Conservation (phyloP, 2,888 invertebrate genomes). For the Leptopilina syphax region DNA sequence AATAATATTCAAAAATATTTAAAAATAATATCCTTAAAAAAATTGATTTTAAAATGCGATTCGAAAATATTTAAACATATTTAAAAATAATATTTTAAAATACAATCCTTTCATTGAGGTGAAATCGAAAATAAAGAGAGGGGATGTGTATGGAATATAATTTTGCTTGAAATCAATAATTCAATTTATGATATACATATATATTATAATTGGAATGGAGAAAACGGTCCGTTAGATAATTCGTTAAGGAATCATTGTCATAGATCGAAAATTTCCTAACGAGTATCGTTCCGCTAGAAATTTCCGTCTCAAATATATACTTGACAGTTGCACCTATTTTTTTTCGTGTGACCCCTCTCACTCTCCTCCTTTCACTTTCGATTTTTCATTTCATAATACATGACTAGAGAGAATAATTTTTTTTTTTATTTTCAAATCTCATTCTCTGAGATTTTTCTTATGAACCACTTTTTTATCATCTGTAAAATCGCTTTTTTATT, state of each 20-base stretch:
- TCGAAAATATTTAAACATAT: too few relatives aligned
- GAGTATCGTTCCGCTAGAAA: slow-evolving; percentile 25
- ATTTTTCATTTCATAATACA: slow-evolving; percentile 12
- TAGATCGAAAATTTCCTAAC: slow-evolving; percentile 29
- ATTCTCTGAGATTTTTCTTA: neutral
- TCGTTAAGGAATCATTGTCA: slow-evolving; percentile 31
- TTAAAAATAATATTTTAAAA: too few relatives aligned
- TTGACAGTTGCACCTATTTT: slow-evolving; percentile 19
- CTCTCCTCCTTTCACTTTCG: slow-evolving; percentile 30
- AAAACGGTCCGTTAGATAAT: slow-evolving; percentile 28
- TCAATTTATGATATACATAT: neutral
- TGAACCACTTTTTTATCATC: too few relatives aligned
- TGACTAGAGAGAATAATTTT: neutral
- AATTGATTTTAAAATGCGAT: too few relatives aligned
- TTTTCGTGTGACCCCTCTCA: slow-evolving; percentile 18
- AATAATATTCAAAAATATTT: too few relatives aligned
- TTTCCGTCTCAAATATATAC: slow-evolving; percentile 26
- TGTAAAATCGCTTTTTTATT: too few relatives aligned
- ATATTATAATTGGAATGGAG: neutral
- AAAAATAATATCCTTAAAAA: too few relatives aligned
- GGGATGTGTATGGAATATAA: neutral
- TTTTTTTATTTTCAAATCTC: neutral
- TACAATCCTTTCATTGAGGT: neutral
- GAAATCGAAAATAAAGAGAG: too few relatives aligned
- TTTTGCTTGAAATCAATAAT: slow-evolving; percentile 20